These are phyloP conservation scores for Ditylenchus dipsaci DNA, from an alignment of 1,140 invertebrate species.

Conservation along the genomic window DNA sequence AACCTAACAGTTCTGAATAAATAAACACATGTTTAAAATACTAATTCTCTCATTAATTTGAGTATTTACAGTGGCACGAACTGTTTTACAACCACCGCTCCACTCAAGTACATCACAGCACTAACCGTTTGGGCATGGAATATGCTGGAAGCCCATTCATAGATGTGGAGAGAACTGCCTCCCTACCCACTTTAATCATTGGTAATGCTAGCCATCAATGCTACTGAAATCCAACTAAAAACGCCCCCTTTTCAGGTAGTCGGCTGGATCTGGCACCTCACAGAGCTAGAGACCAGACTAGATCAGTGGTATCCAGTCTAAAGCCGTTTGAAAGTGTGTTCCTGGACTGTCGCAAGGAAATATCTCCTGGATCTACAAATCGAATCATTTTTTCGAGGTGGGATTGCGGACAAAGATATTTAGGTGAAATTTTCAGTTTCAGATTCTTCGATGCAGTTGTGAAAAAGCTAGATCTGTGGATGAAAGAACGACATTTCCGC, in stretches of 20 bases:
- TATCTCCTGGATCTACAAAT: slow-evolving; percentile 37
- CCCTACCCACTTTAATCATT: slow-evolving; percentile 34
- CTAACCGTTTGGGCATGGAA: not conserved
- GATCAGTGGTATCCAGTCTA: slow-evolving; percentile 4
- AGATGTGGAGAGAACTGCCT: slow-evolving; percentile 22
- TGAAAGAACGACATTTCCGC: not conserved
- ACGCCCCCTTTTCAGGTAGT: slow-evolving; percentile 22
- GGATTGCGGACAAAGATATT: not conserved
- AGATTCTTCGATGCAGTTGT: slow-evolving; percentile 31
- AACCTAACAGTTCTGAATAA: too few relatives aligned
- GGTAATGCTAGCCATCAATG: slow-evolving; percentile 6
- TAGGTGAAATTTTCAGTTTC: too few relatives aligned
- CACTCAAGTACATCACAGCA: not conserved
- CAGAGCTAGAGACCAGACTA: not conserved
- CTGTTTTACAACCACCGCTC: slow-evolving; percentile 11
- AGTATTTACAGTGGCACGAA: not conserved
- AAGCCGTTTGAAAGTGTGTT: slow-evolving; percentile 22
- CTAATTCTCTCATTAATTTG: not conserved
- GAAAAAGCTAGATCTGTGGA: not conserved
- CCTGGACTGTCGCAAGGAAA: slow-evolving; percentile 33
- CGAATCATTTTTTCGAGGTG: slow-evolving; percentile 30
- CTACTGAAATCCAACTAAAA: slow-evolving; percentile 1
- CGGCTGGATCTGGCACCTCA: slow-evolving; percentile 32
- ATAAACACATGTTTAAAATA: too few relatives aligned
- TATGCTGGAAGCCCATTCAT: slow-evolving; percentile 2